These are phyloP conservation scores for Argya squamiceps DNA, from an alignment of 2,797 vertebrate genomes.

Conservation along the genomic window DNA sequence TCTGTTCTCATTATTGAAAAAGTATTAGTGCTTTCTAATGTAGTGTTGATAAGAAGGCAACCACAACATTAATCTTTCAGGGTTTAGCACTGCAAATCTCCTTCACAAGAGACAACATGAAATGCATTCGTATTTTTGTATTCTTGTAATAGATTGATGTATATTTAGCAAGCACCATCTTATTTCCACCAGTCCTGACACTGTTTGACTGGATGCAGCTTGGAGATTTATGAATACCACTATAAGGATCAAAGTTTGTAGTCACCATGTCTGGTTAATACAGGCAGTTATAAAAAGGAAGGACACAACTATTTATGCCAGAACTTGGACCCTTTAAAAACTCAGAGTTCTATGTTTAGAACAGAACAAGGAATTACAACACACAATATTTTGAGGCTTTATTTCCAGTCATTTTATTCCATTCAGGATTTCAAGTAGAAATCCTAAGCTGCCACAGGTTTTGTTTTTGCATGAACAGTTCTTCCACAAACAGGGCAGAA, in stretches of 20 bases:
- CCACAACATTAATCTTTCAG: background rate
- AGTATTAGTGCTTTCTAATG: background rate
- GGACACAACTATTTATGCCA: background rate
- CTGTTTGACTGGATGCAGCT: background rate
- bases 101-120: background rate
- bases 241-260: background rate
- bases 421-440: conserved; percentile 48
- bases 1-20: background rate
- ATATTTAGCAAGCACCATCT: background rate
- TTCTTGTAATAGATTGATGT: background rate
- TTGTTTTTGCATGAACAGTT: conserved; percentile 34
- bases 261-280: background rate
- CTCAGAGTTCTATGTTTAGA: conserved; percentile 28
- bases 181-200: background rate
- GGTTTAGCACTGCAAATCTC: background rate
- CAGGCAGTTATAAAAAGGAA: background rate
- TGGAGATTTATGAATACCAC: background rate
- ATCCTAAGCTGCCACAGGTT: conserved; percentile 16
- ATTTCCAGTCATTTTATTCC: conserved; percentile 50
- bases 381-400: conserved; percentile 33
- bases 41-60: background rate
- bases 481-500: conserved; percentile 43
- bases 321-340: conserved; percentile 23
- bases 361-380: conserved; percentile 38
- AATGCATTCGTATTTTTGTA: background rate